Percentiles rank a stretch among this genome's conserved stretches.
Conservation (phyloP, 2,888 invertebrate genomes). For the Chaitophorus viminalis region DNA sequence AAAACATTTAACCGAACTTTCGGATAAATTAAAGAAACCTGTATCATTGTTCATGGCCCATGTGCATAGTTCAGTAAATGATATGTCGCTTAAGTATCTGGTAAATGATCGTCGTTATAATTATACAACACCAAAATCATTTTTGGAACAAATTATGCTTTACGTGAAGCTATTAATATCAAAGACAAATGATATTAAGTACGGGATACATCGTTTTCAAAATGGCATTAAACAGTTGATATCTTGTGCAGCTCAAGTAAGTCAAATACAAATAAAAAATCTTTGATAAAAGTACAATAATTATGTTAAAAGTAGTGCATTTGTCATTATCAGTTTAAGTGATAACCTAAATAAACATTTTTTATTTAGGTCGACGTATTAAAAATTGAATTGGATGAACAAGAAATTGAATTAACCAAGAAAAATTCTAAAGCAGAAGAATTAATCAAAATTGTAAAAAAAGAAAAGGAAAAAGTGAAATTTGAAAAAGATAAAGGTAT, state of each 20-base stretch:
- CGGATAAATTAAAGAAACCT: slow-evolving; percentile 73
- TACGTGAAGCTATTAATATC: slow-evolving; percentile 78
- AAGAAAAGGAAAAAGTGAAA: slow-evolving; percentile 90
- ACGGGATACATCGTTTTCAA: slow-evolving; percentile 82
- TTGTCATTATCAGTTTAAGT: background rate
- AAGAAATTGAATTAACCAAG: slow-evolving; percentile 84
- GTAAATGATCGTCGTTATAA: slow-evolving; percentile 90
- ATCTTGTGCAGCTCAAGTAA: slow-evolving; percentile 84
- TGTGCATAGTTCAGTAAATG: slow-evolving; percentile 88
- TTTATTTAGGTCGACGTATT: slow-evolving; percentile 76
- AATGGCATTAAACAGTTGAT: slow-evolving; percentile 89
- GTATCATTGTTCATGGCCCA: slow-evolving; percentile 90
- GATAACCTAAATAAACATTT: background rate
- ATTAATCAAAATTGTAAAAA: slow-evolving; percentile 84
- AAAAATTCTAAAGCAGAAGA: slow-evolving; percentile 92
- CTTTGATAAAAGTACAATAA: background rate
- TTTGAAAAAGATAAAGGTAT: slow-evolving; percentile 77
- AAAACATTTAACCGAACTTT: slow-evolving; percentile 78
- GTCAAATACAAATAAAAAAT: background rate
- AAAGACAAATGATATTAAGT: slow-evolving; percentile 76
- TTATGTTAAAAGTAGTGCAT: background rate
- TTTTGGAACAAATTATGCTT: slow-evolving; percentile 89
- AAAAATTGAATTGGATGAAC: slow-evolving; percentile 79
- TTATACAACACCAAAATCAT: slow-evolving; percentile 96
- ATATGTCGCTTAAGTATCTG: slow-evolving; percentile 82